These are phyloP conservation scores for Xestia c-nigrum DNA, from an alignment of 2,888 invertebrate genomes.

Conservation along the genomic window DNA sequence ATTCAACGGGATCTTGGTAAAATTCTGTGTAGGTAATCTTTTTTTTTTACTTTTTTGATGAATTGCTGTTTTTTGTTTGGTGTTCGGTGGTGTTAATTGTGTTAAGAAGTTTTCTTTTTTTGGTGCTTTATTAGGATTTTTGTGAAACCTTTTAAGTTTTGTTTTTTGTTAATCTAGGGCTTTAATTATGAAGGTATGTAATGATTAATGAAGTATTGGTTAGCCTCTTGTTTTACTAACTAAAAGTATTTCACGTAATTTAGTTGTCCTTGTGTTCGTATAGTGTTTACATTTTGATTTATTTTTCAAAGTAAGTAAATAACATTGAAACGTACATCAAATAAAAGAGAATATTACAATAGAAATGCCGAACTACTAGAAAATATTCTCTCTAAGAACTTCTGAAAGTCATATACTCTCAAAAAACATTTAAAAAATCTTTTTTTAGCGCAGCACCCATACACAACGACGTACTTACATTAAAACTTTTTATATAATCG, in stretches of 20 bases:
- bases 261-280: neutral
- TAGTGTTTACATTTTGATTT: neutral
- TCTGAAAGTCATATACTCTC: neutral
- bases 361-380: neutral
- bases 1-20: conserved; percentile 69
- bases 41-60: conserved; percentile 46
- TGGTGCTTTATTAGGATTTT: neutral
- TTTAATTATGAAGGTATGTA: neutral
- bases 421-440: conserved; percentile 14
- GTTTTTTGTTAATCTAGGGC: neutral
- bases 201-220: neutral
- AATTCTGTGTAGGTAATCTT: conserved; percentile 51
- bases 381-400: neutral
- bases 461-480: conserved; percentile 12
- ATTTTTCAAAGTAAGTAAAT: neutral
- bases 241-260: neutral
- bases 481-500: conserved; percentile 48
- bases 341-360: neutral
- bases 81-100: conserved; percentile 44
- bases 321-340: neutral
- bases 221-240: neutral
- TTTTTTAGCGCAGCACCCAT: conserved; percentile 21
- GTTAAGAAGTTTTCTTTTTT: conserved; percentile 22
- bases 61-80: conserved; percentile 45
- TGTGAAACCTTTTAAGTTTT: neutral